These are phyloP conservation scores for Nasonia longicornis DNA, from an alignment of 1,140 invertebrate species.

Conservation along the genomic window DNA sequence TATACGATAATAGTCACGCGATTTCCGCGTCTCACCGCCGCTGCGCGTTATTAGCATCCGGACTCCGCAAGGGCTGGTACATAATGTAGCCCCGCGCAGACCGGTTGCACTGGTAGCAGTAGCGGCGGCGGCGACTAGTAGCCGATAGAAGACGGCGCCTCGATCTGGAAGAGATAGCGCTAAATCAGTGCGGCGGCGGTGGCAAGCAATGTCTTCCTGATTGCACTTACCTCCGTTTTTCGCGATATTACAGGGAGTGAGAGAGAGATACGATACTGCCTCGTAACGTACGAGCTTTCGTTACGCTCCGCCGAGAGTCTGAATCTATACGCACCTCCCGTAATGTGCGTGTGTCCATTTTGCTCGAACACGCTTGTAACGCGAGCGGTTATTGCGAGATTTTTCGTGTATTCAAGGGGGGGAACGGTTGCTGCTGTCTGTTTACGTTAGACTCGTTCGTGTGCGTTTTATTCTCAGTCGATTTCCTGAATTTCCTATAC, in stretches of 20 bases:
- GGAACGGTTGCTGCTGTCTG: too few species aligned
- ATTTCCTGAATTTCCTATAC: too few species aligned
- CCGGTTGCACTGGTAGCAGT: not conserved
- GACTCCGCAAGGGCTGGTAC: not conserved
- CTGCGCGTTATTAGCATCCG: not conserved
- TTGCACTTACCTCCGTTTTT: conserved; percentile 19
- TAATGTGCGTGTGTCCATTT: conserved; percentile 20
- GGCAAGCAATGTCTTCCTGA: conserved; percentile 30
- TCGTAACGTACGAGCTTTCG: conserved; percentile 27
- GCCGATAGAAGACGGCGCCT: conserved; percentile 15
- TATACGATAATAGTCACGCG: conserved; percentile 27
- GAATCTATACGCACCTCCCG: not conserved
- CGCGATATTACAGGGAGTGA: not conserved
- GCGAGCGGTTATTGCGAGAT: not conserved
- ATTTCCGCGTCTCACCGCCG: conserved; percentile 7
- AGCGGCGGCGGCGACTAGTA: not conserved
- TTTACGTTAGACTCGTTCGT: too few species aligned
- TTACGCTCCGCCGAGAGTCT: conserved; percentile 20
- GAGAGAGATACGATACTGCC: conserved; percentile 16
- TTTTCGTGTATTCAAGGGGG: not conserved
- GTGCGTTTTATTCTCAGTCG: too few species aligned
- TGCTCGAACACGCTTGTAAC: conserved; percentile 24
- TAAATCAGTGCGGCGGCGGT: conserved; percentile 1
- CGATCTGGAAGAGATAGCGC: not conserved
- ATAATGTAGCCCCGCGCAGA: not conserved